These are phyloP conservation scores for Synanthedon vespiformis DNA, from an alignment of 2,888 invertebrate species.

Conservation along the genomic window DNA sequence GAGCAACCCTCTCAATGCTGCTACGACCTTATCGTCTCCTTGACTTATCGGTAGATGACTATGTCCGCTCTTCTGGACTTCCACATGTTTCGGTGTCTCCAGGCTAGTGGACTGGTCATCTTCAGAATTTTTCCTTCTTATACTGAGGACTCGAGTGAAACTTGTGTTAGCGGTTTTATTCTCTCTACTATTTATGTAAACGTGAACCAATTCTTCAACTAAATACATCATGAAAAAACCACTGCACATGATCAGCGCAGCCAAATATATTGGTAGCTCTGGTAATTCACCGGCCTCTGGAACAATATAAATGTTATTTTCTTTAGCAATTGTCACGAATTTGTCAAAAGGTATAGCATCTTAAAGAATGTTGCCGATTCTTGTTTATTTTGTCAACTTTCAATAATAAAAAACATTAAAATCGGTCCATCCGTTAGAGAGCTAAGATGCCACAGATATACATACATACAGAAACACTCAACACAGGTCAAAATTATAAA, in stretches of 20 bases:
- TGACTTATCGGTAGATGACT: constrained; percentile 32
- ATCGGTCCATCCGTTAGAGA: no score
- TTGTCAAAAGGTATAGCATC: no score
- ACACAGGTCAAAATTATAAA: no score
- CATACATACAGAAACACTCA: no score
- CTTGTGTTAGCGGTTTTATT: constrained; percentile 35
- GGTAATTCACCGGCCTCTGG: constrained; percentile 58
- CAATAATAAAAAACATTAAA: no score
- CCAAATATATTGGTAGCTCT: constrained; percentile 72
- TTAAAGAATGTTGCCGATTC: no score
- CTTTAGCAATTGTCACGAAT: neutral
- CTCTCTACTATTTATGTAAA: constrained; percentile 72
- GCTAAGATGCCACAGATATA: no score
- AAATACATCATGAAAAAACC: constrained; percentile 84
- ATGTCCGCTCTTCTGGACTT: constrained; percentile 20
- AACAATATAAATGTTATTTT: constrained; percentile 8
- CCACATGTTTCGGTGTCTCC: constrained; percentile 4
- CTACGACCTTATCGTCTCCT: constrained; percentile 51
- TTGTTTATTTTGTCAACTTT: no score
- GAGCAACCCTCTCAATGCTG: constrained; percentile 76
- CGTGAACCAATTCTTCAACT: constrained; percentile 82
- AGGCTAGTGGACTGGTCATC: neutral
- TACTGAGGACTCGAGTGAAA: constrained; percentile 43
- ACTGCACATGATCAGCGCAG: constrained; percentile 79
- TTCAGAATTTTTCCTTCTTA: constrained; percentile 44